Evolutionary conservation across 2,888 invertebrate species (phyloP).

Genomic region (Odontothrips loti): DNA sequence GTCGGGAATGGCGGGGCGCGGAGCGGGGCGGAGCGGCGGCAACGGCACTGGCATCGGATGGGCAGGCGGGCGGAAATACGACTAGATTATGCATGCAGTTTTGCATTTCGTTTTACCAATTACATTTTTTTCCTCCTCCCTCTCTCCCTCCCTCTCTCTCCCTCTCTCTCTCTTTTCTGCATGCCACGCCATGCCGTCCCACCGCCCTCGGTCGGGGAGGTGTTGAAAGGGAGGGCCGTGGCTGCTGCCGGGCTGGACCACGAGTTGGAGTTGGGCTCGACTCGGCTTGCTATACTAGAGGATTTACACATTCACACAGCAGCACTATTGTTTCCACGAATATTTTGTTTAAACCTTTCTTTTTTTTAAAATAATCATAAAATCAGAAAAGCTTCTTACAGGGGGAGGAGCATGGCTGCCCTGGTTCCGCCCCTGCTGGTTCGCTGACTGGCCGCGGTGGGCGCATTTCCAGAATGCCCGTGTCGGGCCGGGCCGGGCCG

Average conservation of each 20-base stretch:
- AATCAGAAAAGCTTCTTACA: too few species aligned
- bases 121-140: not conserved
- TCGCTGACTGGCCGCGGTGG: too few species aligned
- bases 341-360: too few species aligned
- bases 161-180: not conserved
- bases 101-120: constrained; percentile 3
- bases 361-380: too few species aligned
- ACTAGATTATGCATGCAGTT: constrained; percentile 20
- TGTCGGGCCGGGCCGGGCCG: too few species aligned
- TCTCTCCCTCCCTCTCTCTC: not conserved
- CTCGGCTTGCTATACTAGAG: not conserved
- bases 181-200: not conserved
- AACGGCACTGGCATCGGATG: not conserved
- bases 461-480: too few species aligned
- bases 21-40: too few species aligned
- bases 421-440: too few species aligned
- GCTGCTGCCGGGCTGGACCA: not conserved
- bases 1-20: not conserved
- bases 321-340: too few species aligned
- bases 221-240: not conserved
- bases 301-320: too few species aligned
- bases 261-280: too few species aligned
- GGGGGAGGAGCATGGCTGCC: too few species aligned
- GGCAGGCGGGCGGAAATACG: constrained; percentile 4
- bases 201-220: not conserved